Base-by-base conservation (phyloP, 2,888 invertebrate genomes). In the Tachina lurida region DNA sequence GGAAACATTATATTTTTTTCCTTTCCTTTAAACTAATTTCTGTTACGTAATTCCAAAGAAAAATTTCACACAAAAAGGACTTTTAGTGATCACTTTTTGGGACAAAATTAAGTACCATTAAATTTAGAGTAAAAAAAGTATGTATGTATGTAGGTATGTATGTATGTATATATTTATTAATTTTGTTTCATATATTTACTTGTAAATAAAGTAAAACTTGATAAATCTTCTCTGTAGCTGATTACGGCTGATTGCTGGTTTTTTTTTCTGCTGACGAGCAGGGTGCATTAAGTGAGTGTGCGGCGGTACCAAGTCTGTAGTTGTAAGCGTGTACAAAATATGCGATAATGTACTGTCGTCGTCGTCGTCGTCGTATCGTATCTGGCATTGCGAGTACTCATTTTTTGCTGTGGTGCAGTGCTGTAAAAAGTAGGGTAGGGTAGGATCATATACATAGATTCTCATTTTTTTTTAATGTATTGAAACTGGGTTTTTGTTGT, bases 351-450 rank as follows among this genome's bases (percentile, higher is more conserved):
- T 62, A 13, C 60, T 58, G 63, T n/a, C 43, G 39, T 47, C 63
- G 47, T 39, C 45, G 56, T 7, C 31, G 47, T 45, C 49, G 17
- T 63, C 45, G 47, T 17, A 31, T 52, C n/a, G 65, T 65, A 67
- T 65, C 71, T 73, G 41, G 19, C 22, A 74, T 52, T 81, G 22
- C 63, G 17, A 67, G 49, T 52, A 67, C 49, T 67, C 49, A 58
- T 70, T 62, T 31, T 60, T 60, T 39, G 60, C 39, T 79, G 78
- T 79, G 15, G 58, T 67, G 60, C 60, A 76, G 68, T 71, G 75
- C 60, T 75, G 75, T 77, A 68, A 79, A 80, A 84, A 74, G 77
- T 84, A 84, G 81, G 81, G 77, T 84, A 84, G 84, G 81, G 81
- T 84, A 84, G 84, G 84, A 81, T 84, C 81, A 68, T 68, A 56